phyloP scores from a whole-genome alignment of 1,140 invertebrate genomes.

The Dendroctonus valens region DNA sequence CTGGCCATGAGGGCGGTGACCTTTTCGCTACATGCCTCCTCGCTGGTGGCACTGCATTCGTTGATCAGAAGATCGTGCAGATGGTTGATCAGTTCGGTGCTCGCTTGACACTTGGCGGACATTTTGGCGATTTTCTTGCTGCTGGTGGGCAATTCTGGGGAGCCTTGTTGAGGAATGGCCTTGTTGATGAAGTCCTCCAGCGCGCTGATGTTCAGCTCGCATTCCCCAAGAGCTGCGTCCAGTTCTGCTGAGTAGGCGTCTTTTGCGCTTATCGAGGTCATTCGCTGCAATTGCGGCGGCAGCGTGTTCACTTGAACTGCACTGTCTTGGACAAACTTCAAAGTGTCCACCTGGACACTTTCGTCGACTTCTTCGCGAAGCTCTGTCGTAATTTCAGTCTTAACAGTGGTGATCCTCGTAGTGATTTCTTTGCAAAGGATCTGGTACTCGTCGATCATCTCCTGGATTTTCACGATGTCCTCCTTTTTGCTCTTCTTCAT shows the following conservation, averaged over 20 bases:
- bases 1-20: slow-evolving; percentile 63
- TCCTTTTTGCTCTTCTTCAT: slow-evolving; percentile 57
- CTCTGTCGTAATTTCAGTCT: slow-evolving; percentile 51
- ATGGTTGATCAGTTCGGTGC: slow-evolving; percentile 75
- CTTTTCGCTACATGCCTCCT: slow-evolving; percentile 65
- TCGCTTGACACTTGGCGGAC: slow-evolving; percentile 68
- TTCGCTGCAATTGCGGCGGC: slow-evolving; percentile 54
- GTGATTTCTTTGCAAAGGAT: slow-evolving; percentile 64
- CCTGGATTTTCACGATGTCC: slow-evolving; percentile 58
- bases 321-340: slow-evolving; percentile 71
- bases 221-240: slow-evolving; percentile 64
- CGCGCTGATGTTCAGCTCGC: slow-evolving; percentile 56
- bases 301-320: slow-evolving; percentile 78
- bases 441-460: slow-evolving; percentile 69
- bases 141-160: slow-evolving; percentile 54
- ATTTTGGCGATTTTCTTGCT: slow-evolving; percentile 63
- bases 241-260: slow-evolving; percentile 77
- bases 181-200: slow-evolving; percentile 56
- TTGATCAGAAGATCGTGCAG: slow-evolving; percentile 70
- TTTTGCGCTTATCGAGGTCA: slow-evolving; percentile 69
- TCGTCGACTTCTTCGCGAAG: slow-evolving; percentile 56
- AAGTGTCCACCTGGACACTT: slow-evolving; percentile 68
- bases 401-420: slow-evolving; percentile 54
- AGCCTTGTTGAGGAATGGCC: slow-evolving; percentile 56
- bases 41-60: slow-evolving; percentile 67